Conservation (phyloP, 2,113 vertebrate species). For the Octodon degus region DNA sequence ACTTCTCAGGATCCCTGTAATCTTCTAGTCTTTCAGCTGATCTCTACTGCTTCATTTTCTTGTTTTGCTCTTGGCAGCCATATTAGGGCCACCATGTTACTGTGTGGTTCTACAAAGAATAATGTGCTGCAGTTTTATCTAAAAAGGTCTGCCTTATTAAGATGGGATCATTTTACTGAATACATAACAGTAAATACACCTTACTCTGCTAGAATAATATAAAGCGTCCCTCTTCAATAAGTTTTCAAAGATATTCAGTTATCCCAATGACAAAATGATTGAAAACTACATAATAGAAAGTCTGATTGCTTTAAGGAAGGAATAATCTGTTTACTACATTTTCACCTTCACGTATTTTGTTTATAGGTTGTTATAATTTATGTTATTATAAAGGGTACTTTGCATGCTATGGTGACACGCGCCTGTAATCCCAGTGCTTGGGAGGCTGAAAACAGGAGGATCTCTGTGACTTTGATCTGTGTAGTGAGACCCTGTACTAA, state of each 20-base stretch:
- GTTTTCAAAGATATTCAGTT: not conserved
- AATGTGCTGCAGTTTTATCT: not conserved
- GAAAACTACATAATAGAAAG: not conserved
- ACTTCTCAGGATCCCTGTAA: not conserved
- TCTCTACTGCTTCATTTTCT: not conserved
- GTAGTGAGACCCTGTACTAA: too few relatives aligned
- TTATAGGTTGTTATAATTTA: not conserved
- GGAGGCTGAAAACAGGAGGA: too few relatives aligned
- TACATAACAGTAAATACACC: not conserved
- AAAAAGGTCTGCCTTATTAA: constrained; percentile 29
- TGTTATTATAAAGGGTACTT: not conserved
- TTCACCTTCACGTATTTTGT: not conserved
- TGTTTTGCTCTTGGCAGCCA: not conserved
- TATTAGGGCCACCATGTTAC: not conserved
- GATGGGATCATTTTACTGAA: not conserved
- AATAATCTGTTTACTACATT: not conserved
- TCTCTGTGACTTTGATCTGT: too few relatives aligned
- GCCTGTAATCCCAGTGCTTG: too few relatives aligned
- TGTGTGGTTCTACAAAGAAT: not conserved
- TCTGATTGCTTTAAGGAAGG: not conserved
- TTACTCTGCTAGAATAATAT: not conserved
- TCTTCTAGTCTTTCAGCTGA: not conserved
- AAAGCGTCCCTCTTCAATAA: not conserved
- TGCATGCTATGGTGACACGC: too few relatives aligned
- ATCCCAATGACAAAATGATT: not conserved